Evolutionary conservation across 1,140 invertebrate species (phyloP).

Genomic region (Conus betulinus): DNA sequence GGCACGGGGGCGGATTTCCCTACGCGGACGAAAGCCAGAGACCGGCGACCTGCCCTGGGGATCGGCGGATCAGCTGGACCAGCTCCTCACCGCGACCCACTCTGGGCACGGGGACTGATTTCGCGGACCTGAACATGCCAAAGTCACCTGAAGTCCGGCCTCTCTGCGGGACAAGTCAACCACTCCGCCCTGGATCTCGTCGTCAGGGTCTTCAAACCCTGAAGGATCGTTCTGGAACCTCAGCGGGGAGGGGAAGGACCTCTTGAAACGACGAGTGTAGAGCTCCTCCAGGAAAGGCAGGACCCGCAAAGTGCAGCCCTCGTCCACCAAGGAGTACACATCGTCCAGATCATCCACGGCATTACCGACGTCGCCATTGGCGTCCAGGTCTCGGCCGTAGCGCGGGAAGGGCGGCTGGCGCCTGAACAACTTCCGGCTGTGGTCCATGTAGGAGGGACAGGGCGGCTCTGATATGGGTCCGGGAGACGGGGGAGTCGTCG

Average conservation of each 20-base stretch:
- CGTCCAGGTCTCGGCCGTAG: constrained; percentile 51
- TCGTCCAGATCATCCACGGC: neutral
- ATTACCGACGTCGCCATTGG: neutral
- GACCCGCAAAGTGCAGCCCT: neutral
- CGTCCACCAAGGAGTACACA: neutral
- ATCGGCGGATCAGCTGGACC: neutral
- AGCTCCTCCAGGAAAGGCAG: neutral
- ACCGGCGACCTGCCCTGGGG: neutral
- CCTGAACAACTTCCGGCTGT: constrained; percentile 6
- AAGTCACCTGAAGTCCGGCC: too few species aligned
- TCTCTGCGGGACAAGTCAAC: too few species aligned
- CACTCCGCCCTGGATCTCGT: neutral
- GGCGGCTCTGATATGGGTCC: constrained; percentile 24
- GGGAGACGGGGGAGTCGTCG: constrained; percentile 42
- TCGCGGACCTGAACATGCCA: neutral
- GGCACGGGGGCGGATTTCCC: neutral
- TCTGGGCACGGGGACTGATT: neutral
- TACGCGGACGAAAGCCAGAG: neutral
- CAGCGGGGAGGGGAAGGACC: neutral
- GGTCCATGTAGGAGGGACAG: constrained; percentile 23
- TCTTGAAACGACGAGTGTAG: neutral
- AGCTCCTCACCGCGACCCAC: neutral
- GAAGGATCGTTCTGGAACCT: neutral
- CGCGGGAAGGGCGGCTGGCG: constrained; percentile 59
- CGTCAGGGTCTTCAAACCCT: neutral